Evolutionary conservation across 2,113 vertebrate species (phyloP).

Genomic region (Lipophrys pholis): DNA sequence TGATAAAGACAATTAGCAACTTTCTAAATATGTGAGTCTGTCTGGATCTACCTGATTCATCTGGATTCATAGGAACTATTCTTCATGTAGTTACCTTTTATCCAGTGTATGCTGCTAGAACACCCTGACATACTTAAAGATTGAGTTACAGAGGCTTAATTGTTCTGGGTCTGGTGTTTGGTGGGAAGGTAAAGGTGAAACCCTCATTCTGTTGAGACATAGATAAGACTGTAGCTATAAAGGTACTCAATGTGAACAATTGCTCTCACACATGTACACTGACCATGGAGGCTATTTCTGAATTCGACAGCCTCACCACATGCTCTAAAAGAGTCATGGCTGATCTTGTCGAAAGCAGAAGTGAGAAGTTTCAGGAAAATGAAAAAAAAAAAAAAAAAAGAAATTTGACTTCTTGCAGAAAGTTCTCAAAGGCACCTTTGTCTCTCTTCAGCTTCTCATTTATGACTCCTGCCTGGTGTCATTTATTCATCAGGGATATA

Average conservation of each 20-base stretch:
- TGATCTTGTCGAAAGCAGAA: slow-evolving; percentile 86
- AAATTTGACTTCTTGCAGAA: slow-evolving; percentile 55
- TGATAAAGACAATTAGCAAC: no score
- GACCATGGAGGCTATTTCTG: slow-evolving; percentile 83
- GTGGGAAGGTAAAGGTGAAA: slow-evolving; percentile 64
- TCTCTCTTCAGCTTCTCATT: slow-evolving; percentile 33
- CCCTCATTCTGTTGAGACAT: slow-evolving; percentile 66
- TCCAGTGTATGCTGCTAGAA: background rate
- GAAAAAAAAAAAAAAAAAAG: slow-evolving; percentile 72
- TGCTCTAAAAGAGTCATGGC: slow-evolving; percentile 73
- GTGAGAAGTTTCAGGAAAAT: slow-evolving; percentile 86
- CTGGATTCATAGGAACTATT: background rate
- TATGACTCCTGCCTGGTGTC: background rate
- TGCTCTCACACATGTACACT: slow-evolving; percentile 77
- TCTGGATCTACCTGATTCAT: background rate
- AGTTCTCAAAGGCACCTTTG: slow-evolving; percentile 72
- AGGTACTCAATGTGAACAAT: slow-evolving; percentile 78
- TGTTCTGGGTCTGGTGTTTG: slow-evolving; percentile 52
- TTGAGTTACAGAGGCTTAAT: slow-evolving; percentile 22
- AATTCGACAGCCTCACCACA: slow-evolving; percentile 81
- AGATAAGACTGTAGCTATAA: slow-evolving; percentile 79
- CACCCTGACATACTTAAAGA: slow-evolving; percentile 35
- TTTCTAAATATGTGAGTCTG: background rate
- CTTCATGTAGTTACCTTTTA: background rate
- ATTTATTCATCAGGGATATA: background rate